Base-by-base conservation (phyloP, 2,113 vertebrate genomes). In the Rhinoderma darwinii region DNA sequence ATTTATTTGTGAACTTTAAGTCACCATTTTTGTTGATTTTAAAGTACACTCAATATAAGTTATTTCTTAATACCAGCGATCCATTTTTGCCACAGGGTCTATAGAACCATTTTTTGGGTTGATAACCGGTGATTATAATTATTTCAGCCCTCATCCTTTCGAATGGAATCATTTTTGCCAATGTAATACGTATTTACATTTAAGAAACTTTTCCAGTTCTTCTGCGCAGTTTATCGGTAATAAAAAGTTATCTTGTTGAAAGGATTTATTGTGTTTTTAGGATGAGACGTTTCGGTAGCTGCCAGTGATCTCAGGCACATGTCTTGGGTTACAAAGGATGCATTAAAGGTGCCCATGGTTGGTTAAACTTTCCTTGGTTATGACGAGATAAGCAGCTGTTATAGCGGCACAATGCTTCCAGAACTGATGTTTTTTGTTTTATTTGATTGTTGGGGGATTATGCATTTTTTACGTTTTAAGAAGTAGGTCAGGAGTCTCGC, bases 401-500 rank as follows among this genome's bases (percentile, higher is more conserved):
- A 70, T 8, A 17, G 63, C 70, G 37, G 50, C 82, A 73, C 30
- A 37, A 73, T 20, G 32, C 47, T 84, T 84, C 47, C 44, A 50
- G 27, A 73, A 84, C 17, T 22, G 25, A 72, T 22, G 41, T 50
- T 50, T n/a, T 83, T 68, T 47, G 47, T 39, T 18, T 66, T 35
- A 30, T 44, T 66, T 82, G 30, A 73, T 84, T 73, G 66, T 84
- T 84, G 20, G 25, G 25, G 82, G 82, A 84, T 84, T 84, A 73
- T 51, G 82, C 68, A 73, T 84, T 72, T 84, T 72, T 84, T 84
- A 50, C 47, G 43, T 37, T 56, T 54, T 32, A 37, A 39, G 54
- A 84, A 84, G 66, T 84, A 84, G 82, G 82, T 84, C 66, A 37
- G 41, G 66, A 84, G 63, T 70, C 82, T 84, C 47, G 14, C 44